phyloP scores from a whole-genome alignment of 2,797 vertebrate genomes.

The Babyrousa celebensis region DNA sequence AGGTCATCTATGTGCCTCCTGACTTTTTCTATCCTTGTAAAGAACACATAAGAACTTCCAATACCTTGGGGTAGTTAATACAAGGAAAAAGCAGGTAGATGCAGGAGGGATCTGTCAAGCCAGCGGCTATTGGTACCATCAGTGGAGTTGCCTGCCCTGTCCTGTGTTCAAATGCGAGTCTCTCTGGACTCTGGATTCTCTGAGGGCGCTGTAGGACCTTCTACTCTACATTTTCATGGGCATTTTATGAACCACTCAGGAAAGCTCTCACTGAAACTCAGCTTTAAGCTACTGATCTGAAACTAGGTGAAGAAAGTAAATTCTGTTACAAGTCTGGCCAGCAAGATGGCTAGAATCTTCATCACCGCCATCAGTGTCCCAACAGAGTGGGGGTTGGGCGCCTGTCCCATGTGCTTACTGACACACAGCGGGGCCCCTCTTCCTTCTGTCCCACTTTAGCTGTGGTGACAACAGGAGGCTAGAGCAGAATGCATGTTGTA shows the following conservation, averaged over 20 bases:
- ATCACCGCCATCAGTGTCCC: background rate
- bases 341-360: background rate
- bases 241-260: background rate
- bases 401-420: background rate
- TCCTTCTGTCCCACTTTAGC: background rate
- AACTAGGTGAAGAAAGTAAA: background rate
- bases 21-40: background rate
- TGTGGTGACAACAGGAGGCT: accelerated
- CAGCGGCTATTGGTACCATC: accelerated
- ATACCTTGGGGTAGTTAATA: accelerated
- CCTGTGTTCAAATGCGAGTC: accelerated
- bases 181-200: background rate
- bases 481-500: too few relatives aligned
- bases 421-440: background rate
- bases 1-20: too few relatives aligned
- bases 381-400: background rate
- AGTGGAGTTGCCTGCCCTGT: too few relatives aligned
- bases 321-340: background rate
- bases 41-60: background rate
- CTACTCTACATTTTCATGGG: background rate
- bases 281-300: background rate
- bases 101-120: background rate
- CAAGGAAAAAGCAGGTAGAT: accelerated
- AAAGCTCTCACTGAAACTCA: background rate
- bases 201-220: background rate